These are phyloP conservation scores for Molossus alvarezi DNA, from an alignment of 2,797 vertebrate genomes.

Conservation along the genomic window DNA sequence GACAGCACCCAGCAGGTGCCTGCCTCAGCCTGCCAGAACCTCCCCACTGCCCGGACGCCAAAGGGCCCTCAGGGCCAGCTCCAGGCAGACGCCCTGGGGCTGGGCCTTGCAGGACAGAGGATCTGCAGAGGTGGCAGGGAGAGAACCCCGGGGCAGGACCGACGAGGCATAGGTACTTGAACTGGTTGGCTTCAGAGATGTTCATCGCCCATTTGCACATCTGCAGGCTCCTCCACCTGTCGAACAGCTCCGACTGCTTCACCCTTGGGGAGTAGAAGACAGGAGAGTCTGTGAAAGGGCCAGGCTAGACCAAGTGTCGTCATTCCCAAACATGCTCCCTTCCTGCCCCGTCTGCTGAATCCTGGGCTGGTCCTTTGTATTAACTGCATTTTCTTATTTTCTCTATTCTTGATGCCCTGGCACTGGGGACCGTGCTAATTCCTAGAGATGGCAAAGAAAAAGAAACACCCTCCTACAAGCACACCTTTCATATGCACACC, in stretches of 20 bases:
- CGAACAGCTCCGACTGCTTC: conserved; percentile 98
- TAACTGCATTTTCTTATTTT: neutral
- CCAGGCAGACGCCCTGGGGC: neutral
- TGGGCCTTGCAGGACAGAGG: accelerated
- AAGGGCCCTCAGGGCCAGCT: neutral
- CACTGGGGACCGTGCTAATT: neutral
- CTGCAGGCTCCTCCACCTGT: conserved; percentile 97
- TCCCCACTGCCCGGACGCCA: neutral
- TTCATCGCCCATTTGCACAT: conserved; percentile 98
- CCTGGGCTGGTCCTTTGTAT: neutral
- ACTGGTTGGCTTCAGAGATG: conserved; percentile 95
- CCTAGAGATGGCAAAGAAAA: neutral
- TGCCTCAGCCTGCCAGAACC: neutral
- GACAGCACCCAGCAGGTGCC: neutral
- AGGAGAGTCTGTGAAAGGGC: neutral
- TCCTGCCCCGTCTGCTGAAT: neutral
- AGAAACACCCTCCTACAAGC: neutral
- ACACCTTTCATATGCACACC: neutral
- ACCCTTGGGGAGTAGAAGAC: conserved; percentile 91
- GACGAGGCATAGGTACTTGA: conserved; percentile 93
- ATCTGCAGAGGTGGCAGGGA: neutral
- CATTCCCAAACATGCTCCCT: neutral
- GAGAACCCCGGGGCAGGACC: neutral
- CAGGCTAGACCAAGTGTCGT: accelerated
- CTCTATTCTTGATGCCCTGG: neutral